Conservation (phyloP, 2,888 invertebrate genomes). For the Gryllus longicercus region DNA sequence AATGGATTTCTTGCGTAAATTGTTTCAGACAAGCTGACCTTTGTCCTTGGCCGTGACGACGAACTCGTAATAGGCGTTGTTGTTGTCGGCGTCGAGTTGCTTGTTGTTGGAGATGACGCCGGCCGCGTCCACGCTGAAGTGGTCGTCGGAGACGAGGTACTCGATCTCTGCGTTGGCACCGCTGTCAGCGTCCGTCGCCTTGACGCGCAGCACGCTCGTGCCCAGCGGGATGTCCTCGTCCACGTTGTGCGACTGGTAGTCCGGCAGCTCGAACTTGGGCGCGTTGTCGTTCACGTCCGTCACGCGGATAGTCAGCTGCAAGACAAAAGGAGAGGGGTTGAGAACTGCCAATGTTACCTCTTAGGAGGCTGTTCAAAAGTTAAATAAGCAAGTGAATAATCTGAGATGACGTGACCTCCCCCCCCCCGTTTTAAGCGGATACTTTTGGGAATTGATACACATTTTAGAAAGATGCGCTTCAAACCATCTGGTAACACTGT, state of each 20-base stretch:
- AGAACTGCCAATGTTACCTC: not conserved
- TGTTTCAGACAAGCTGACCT: conserved; percentile 48
- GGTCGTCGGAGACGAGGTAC: conserved; percentile 86
- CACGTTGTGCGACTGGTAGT: conserved; percentile 94
- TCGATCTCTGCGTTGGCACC: conserved; percentile 93
- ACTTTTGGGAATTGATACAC: too few relatives aligned
- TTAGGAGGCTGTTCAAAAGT: too few relatives aligned
- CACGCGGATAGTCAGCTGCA: conserved; percentile 85
- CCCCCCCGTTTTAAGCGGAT: too few relatives aligned
- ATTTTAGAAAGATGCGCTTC: too few relatives aligned
- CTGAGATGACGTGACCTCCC: too few relatives aligned
- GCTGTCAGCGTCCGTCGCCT: conserved; percentile 92
- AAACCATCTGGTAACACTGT: too few relatives aligned
- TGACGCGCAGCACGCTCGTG: conserved; percentile 88
- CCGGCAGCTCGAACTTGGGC: conserved; percentile 92
- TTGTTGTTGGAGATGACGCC: conserved; percentile 91
- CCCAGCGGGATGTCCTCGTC: conserved; percentile 92
- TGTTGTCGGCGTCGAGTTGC: conserved; percentile 92
- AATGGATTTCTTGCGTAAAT: too few relatives aligned
- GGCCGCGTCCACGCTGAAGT: conserved; percentile 89
- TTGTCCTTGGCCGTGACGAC: conserved; percentile 91
- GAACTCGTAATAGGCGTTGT: conserved; percentile 94
- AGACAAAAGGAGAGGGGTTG: conserved; percentile 39
- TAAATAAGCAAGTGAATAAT: too few relatives aligned
- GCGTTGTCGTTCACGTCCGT: conserved; percentile 97